Base-by-base conservation (phyloP, 2,888 invertebrate species). In the Pomacea canaliculata region DNA sequence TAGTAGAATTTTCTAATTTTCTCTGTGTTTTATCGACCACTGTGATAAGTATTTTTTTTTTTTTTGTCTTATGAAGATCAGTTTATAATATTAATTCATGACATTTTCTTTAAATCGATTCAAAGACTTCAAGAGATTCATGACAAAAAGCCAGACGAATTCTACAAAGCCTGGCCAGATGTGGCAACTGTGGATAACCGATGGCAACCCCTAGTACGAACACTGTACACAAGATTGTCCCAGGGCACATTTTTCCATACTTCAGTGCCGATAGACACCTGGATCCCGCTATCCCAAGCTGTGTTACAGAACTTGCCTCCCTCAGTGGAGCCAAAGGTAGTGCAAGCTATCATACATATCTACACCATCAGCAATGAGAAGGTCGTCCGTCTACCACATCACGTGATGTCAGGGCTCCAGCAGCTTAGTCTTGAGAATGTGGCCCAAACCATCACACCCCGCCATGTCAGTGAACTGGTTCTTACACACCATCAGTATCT, bases 111-210 rank as follows among this genome's bases (percentile, higher is more conserved):
- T 27, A 16, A 19, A n/a, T n/a, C 16, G 19, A 63, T 65, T 72
- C 63, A 72, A 51, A 63, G 73, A 12, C 68, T 73, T 0, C 37
- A 3, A 37, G 60, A 73, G 48, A 48, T 73, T 2, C 27, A 49
- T 10, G 8, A 13, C 60, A 0, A 37, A n/a, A 56, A 67, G 0
- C 73, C 69, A 19, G 69, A 69, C 8, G 68, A 27, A 12, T 74
- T 74, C 62, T 74, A 74, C 63, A 23, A 23, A 12, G 69, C 69
- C 7, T 74, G 74, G 74, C 74, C 74, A 19, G 74, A 74, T 48
- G 67, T 51, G 27, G 27, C 46, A 13, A 69, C 18, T 18, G 69
- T 69, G 1, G 46, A 48, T 9, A 69, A 74, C 63, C 59, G 69
- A 16, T 74, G 74, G 74, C n/a, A 51, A n/a, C 62, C 69, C 12